Percentiles rank a stretch among this genome's conserved stretches.
Conservation (phyloP, 2,888 invertebrate genomes). For the Lamellibrachia satsuma region DNA sequence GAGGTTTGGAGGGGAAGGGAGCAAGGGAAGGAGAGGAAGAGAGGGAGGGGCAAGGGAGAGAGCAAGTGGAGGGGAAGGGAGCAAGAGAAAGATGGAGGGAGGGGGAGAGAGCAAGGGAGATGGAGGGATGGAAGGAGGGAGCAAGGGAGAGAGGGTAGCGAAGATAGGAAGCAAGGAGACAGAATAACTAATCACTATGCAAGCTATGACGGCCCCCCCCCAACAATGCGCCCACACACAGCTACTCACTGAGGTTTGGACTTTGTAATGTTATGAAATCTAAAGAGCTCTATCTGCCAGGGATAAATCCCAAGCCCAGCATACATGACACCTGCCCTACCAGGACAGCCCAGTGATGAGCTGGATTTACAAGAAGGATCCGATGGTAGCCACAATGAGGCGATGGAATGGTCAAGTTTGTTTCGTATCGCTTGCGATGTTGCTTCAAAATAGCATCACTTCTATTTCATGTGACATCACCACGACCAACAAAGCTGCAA, state of each 20-base stretch:
- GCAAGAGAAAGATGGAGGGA: too few species aligned
- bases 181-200: neutral
- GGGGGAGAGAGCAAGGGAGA: neutral
- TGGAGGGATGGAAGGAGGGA: conserved; percentile 11
- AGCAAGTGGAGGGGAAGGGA: neutral
- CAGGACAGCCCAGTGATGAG: neutral
- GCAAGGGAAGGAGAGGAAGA: neutral
- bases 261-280: conserved; percentile 12
- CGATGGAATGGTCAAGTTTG: too few species aligned
- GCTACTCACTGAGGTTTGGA: neutral
- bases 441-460: too few species aligned
- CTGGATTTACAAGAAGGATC: too few species aligned
- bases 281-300: neutral
- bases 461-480: too few species aligned
- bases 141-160: neutral
- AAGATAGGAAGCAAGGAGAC: neutral
- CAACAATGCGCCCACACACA: too few species aligned
- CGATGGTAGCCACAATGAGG: too few species aligned
- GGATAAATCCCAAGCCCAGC: neutral
- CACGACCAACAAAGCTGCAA: too few species aligned
- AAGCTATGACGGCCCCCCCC: neutral
- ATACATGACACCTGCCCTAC: neutral
- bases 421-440: too few species aligned
- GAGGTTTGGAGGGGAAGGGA: neutral
- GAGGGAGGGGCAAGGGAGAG: neutral